A percentile compares a stretch with the other conserved stretches of the same genome.
These are phyloP conservation scores for Bothrops jararaca DNA, from an alignment of 2,113 vertebrate genomes.

Conservation along the genomic window DNA sequence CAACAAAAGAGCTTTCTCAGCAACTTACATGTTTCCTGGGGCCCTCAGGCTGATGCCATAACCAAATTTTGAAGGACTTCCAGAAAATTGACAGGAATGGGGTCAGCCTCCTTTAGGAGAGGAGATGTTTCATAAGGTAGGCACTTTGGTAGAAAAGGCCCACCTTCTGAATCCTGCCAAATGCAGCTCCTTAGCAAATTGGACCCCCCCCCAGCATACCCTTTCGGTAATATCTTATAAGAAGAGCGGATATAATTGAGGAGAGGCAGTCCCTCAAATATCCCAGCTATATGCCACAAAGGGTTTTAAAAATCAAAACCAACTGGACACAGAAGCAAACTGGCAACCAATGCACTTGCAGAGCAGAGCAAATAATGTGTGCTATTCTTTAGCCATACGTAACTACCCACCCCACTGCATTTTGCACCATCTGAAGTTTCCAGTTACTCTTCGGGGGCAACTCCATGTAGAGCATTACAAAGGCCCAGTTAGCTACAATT, in stretches of 20 bases:
- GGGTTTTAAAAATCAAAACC: background rate
- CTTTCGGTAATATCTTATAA: background rate
- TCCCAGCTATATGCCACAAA: background rate
- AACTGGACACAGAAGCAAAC: background rate
- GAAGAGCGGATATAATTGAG: background rate
- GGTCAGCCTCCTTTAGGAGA: background rate
- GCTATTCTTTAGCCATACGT: background rate
- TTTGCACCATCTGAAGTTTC: background rate
- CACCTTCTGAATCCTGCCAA: too few relatives aligned
- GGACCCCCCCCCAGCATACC: fast-evolving
- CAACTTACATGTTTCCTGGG: background rate
- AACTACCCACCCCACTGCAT: background rate
- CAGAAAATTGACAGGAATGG: background rate
- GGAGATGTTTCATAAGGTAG: background rate
- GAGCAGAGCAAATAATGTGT: background rate
- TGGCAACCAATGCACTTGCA: background rate
- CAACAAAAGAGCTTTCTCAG: too few relatives aligned
- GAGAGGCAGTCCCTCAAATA: background rate
- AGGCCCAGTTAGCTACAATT: background rate
- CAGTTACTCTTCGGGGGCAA: background rate
- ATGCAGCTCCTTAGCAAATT: background rate
- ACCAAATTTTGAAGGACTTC: background rate
- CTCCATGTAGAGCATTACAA: background rate
- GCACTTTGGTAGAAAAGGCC: background rate
- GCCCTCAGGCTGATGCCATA: background rate